These are phyloP conservation scores for Somateria mollissima DNA, from an alignment of 2,797 vertebrate species.

Conservation along the genomic window DNA sequence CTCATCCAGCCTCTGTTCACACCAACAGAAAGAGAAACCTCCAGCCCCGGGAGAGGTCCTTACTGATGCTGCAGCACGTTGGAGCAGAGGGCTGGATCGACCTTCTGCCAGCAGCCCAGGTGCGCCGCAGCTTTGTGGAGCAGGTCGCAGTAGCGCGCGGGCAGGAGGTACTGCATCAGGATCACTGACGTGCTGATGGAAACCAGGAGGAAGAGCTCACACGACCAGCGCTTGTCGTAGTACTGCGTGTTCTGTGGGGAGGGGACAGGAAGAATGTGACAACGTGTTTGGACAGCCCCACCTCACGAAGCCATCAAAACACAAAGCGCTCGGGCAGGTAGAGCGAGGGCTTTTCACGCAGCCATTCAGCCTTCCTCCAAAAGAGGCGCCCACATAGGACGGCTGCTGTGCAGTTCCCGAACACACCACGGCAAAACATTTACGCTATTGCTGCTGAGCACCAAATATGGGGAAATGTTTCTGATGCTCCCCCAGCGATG, in stretches of 20 bases:
- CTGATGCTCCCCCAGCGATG: rapidly evolving
- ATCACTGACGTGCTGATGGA: slow-evolving; percentile 97
- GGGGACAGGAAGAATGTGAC: background rate
- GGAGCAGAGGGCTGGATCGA: slow-evolving; percentile 95
- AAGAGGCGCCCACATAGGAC: background rate
- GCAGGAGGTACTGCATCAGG: slow-evolving; percentile 94
- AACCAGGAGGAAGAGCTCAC: slow-evolving; percentile 96
- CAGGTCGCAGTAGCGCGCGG: slow-evolving; percentile 95
- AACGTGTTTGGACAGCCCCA: background rate
- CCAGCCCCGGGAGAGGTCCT: slow-evolving; percentile 22
- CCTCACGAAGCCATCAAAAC: background rate
- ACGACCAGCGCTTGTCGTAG: slow-evolving; percentile 98
- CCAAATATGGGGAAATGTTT: rapidly evolving
- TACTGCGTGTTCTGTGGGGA: slow-evolving; percentile 93
- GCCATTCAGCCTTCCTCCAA: background rate
- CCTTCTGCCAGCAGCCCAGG: slow-evolving; percentile 99
- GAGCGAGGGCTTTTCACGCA: rapidly evolving
- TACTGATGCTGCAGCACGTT: slow-evolving; percentile 98
- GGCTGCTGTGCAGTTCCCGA: background rate
- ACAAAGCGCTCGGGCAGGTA: background rate
- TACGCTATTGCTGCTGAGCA: rapidly evolving
- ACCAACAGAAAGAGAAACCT: background rate
- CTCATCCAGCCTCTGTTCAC: background rate
- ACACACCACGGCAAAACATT: background rate
- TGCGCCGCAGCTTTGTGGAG: slow-evolving; percentile 97